Base-by-base conservation (phyloP, 2,113 vertebrate genomes). In the Heterotis niloticus region DNA sequence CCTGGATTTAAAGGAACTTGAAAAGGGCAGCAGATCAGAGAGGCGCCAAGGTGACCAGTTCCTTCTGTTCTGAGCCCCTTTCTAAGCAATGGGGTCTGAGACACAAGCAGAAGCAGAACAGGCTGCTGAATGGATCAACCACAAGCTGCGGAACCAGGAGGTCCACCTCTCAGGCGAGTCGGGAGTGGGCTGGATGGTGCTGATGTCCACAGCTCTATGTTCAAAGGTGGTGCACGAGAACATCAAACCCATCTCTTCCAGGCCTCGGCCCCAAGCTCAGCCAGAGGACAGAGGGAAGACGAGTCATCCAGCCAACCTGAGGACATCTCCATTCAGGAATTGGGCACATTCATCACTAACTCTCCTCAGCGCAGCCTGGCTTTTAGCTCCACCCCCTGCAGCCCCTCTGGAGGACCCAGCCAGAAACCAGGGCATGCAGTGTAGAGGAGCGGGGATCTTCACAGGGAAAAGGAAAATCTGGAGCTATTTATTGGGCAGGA, bases 401-500 rank as follows among this genome's bases (percentile, higher is more conserved):
- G 34, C 13, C 20, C 17, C 29, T 28, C 62, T 26, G 23, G 16
- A 51, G 20, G 24, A n/a, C 75, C 29, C 60, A 54, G 51, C 20
- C 70, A 12, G 51, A 51, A 65, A 34, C 17, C 24, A 60, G 69
- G 52, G 54, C 52, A 34, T 64, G 7, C n/a, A 64, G 14, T 14
- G 60, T 51, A 51, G 54, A 29, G 54, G 13, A 54, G 26, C 0
- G 14, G 1, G 68, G 68, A 18, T 51, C 12, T 67, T 20, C 52
- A 44, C 26, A 78, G 28, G 7, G 20, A 20, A 29, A 62, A 12
- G 67, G 56, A 34, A 34, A n/a, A n/a, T 72, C 67, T 79, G 77
- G 68, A 70, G 68, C 59, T 67, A 70, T 71, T 79, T 79, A 79
- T 71, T 57, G 12, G 12, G 67, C 67, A 71, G 59, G 67, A 79